Conservation (phyloP, 2,113 vertebrate genomes). For the Zosterops hypoxanthus region DNA sequence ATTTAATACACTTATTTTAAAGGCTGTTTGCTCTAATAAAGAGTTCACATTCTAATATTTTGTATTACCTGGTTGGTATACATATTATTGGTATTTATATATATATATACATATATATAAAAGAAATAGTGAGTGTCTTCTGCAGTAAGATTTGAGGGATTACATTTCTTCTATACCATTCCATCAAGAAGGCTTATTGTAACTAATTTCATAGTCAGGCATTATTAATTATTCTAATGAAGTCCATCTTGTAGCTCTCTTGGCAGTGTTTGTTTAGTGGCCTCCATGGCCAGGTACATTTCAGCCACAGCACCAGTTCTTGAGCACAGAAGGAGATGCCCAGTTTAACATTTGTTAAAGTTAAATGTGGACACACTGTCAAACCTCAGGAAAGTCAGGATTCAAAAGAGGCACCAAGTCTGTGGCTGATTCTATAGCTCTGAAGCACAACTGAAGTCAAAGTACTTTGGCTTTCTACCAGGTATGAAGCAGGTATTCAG, state of each 20-base stretch:
- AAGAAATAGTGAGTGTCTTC: neutral
- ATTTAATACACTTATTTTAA: neutral
- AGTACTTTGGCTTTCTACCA: neutral
- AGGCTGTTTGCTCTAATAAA: neutral
- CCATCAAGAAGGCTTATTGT: neutral
- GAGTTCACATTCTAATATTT: neutral
- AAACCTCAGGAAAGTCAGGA: neutral
- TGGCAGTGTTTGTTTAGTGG: neutral
- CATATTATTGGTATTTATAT: no score
- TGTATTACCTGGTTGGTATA: neutral
- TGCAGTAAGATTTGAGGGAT: neutral
- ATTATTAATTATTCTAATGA: neutral
- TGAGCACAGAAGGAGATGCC: neutral
- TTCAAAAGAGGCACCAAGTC: neutral
- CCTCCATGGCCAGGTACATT: neutral
- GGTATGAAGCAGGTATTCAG: neutral
- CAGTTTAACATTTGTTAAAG: neutral
- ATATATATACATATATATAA: no score
- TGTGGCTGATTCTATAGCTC: neutral
- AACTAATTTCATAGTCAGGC: neutral
- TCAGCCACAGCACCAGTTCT: neutral
- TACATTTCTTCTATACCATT: neutral
- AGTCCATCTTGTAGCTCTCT: neutral
- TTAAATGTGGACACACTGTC: neutral
- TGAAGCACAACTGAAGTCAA: neutral